Evolutionary conservation across 2,797 vertebrate species (phyloP), one percentile per base, ranked within the genome.

Genomic region (Octomys mimax): DNA sequence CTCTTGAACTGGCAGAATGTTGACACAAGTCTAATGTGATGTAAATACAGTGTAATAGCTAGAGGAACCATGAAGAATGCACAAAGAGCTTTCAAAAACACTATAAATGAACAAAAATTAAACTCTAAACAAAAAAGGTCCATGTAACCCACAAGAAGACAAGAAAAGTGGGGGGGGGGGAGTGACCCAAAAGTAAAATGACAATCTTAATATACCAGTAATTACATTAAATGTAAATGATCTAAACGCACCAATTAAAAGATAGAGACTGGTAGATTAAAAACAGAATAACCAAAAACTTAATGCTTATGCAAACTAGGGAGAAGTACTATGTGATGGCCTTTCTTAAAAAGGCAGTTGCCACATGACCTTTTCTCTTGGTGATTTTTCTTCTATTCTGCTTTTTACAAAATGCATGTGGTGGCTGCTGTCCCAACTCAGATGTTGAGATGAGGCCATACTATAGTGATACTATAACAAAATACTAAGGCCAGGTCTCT

Each of bases 161-260:
- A 96, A 87, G 36, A 52, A 92, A 80, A 77, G 10, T 46, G 70
- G 64, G n/a, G 46, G 5, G 5, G 66, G 9, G 75, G 4, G 39
- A 4, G 52, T 57, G 42, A 54, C 36, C 75, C 83, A 90, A 87
- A 80, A 42, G 14, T 93, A 82, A 93, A 95, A 90, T 59, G 68
- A 81, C 42, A 95, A 77, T n/a, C 75, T 80, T 83, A 92, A 73
- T 11, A 83, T 42, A 68, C 18, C 6, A 82, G 68, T 62, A 96
- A 87, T 91, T 82, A 78, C 12, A 97, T 94, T 97, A 97, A 95
- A 87, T 93, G 31, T 87, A 93, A 97, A 96, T 88, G 85, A 71
- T 24, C 66, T 96, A 96, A 95, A 81, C 28, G 84, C 0, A 81
- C 49, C 28, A 87, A 91, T 92, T 91, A 92, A 93, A 96, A 87